These are phyloP conservation scores for Cryptophagus acutangulus DNA, from an alignment of 2,888 invertebrate species.

Conservation along the genomic window DNA sequence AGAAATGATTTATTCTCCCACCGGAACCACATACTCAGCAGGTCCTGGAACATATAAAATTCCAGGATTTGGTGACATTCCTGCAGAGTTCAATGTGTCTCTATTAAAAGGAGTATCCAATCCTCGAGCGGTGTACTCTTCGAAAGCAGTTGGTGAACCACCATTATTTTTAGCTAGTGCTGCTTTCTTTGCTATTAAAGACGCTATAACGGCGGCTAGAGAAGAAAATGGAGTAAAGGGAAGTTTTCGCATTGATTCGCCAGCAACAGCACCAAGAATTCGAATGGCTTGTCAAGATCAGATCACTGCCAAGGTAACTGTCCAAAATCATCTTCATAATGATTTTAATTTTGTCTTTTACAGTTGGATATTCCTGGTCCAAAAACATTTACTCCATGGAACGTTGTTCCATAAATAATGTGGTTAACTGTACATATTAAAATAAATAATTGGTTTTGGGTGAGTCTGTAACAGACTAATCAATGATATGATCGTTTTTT, in stretches of 20 bases:
- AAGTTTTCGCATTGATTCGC: constrained; percentile 67
- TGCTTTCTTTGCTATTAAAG: constrained; percentile 83
- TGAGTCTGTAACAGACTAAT: too few species aligned
- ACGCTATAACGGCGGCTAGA: constrained; percentile 77
- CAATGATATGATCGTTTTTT: too few species aligned
- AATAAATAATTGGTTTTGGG: too few species aligned
- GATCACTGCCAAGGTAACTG: constrained; percentile 67
- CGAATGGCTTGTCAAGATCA: constrained; percentile 85
- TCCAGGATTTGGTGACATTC: constrained; percentile 89
- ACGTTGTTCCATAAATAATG: constrained; percentile 44
- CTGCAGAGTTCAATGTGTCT: constrained; percentile 86
- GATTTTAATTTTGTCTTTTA: constrained; percentile 31
- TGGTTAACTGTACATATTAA: neutral
- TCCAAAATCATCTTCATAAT: neutral
- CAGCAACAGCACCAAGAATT: constrained; percentile 84
- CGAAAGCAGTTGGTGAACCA: constrained; percentile 96
- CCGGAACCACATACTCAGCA: constrained; percentile 73
- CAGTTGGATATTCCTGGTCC: constrained; percentile 56
- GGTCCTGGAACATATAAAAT: constrained; percentile 94
- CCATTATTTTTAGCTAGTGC: constrained; percentile 87
- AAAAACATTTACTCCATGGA: constrained; percentile 61
- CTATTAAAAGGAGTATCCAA: constrained; percentile 87
- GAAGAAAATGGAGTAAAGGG: constrained; percentile 59
- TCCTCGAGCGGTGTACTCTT: constrained; percentile 88
- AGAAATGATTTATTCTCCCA: constrained; percentile 81